Percentiles rank a stretch among this genome's conserved stretches.
Conservation (phyloP, 1,140 invertebrate genomes). For the Dysdera silvatica region DNA sequence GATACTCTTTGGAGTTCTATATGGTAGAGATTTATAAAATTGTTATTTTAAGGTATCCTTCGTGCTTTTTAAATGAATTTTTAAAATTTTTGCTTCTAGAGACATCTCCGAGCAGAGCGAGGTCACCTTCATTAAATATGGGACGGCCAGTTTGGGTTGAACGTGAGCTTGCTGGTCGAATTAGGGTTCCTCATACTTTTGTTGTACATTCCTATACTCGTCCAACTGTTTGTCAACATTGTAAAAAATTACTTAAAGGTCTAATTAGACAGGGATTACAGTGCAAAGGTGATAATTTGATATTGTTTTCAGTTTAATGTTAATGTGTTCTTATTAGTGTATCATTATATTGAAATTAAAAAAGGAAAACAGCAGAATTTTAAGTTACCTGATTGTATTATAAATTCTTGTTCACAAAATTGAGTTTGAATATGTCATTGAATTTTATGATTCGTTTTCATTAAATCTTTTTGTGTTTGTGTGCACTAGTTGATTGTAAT, state of each 20-base stretch:
- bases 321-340: no score
- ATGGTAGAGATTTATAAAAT: no score
- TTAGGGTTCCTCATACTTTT: slow-evolving; percentile 82
- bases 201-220: slow-evolving; percentile 72
- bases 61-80: background rate
- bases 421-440: no score
- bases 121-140: slow-evolving; percentile 63
- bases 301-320: no score
- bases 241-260: slow-evolving; percentile 89
- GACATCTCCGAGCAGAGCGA: slow-evolving; percentile 37
- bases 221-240: slow-evolving; percentile 90
- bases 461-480: no score
- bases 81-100: slow-evolving; percentile 10
- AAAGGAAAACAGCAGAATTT: no score
- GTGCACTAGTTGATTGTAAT: no score
- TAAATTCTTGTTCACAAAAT: no score
- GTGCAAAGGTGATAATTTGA: slow-evolving; percentile 64
- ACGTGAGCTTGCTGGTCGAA: slow-evolving; percentile 57
- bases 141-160: slow-evolving; percentile 67
- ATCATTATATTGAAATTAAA: no score
- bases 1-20: no score
- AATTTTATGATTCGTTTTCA: no score
- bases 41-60: background rate
- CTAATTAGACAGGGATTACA: slow-evolving; percentile 94
- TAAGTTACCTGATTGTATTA: no score